Evolutionary conservation across 2,888 invertebrate species (phyloP).

Genomic region (Antitype chi): DNA sequence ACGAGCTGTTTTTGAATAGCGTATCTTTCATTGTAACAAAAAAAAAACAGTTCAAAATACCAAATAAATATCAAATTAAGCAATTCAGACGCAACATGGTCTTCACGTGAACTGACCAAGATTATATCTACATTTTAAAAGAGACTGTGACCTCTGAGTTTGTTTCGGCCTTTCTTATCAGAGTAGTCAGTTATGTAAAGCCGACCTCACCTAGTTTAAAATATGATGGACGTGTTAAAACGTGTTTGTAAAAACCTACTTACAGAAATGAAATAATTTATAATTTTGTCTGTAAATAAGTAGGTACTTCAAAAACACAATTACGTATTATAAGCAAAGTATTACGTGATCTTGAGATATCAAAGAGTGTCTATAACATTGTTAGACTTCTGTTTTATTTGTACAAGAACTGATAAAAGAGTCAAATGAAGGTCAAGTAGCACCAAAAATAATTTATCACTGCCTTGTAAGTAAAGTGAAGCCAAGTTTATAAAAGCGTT

Average conservation of each 20-base stretch:
- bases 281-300: slow-evolving; percentile 7
- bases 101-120: no score
- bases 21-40: background rate
- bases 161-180: no score
- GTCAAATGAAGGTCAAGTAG: slow-evolving; percentile 12
- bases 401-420: slow-evolving; percentile 11
- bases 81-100: no score
- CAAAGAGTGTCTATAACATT: slow-evolving; percentile 37
- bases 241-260: no score
- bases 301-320: slow-evolving; percentile 12
- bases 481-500: background rate
- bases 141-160: no score
- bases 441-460: background rate
- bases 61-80: no score
- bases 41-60: background rate
- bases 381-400: slow-evolving; percentile 25
- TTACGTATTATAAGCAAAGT: background rate
- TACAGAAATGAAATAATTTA: no score
- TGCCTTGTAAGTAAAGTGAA: background rate
- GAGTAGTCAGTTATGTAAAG: no score
- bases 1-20: background rate
- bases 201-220: no score
- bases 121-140: no score
- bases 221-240: no score
- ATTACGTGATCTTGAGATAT: slow-evolving; percentile 39